Evolutionary conservation across 2,797 vertebrate species (phyloP).

Genomic region (Potorous gilbertii): DNA sequence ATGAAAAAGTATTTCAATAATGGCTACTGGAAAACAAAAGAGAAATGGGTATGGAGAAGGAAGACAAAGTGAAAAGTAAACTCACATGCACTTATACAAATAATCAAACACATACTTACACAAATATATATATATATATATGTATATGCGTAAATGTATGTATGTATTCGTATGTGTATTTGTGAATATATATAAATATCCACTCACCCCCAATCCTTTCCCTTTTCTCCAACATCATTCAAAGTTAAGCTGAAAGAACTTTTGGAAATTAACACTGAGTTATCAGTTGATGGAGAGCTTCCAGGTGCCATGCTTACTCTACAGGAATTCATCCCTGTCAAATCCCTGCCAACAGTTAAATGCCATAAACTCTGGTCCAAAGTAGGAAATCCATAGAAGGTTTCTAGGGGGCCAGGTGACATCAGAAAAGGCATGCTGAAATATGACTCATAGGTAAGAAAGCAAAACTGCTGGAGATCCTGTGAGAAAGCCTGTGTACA

Average conservation of each 20-base stretch:
- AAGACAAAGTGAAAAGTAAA: neutral
- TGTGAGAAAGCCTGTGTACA: rapidly evolving
- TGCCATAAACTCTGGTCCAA: neutral
- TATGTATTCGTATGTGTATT: neutral
- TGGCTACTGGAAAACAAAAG: neutral
- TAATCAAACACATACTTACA: neutral
- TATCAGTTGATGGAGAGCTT: neutral
- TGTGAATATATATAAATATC: neutral
- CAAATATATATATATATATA: neutral
- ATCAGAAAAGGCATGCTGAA: constrained; percentile 31
- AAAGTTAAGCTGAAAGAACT: neutral
- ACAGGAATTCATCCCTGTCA: neutral
- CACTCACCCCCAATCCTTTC: neutral
- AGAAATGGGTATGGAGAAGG: neutral
- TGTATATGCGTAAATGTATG: neutral
- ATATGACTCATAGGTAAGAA: neutral
- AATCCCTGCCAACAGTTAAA: rapidly evolving
- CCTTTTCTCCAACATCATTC: neutral
- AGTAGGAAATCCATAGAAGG: neutral
- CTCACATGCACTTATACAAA: neutral
- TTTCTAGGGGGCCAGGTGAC: neutral
- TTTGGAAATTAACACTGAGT: neutral
- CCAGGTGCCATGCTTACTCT: neutral
- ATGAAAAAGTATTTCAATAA: neutral
- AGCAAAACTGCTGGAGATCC: neutral